Conservation (phyloP, 2,888 invertebrate species). For the Parochlus steinenii region DNA sequence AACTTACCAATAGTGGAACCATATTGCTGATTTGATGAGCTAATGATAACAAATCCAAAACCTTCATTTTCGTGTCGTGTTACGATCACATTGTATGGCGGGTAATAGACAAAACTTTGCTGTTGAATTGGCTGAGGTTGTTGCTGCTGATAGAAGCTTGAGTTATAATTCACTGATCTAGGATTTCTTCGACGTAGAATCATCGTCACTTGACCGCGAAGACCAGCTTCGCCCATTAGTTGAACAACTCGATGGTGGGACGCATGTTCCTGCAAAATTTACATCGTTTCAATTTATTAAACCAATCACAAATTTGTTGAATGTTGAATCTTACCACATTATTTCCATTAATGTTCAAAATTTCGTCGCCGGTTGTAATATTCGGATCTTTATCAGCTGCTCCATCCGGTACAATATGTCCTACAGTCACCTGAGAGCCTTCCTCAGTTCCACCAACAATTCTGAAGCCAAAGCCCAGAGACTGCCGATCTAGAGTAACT, state of each 20-base stretch:
- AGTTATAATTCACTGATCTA: constrained; percentile 8
- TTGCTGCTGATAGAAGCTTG: constrained; percentile 15
- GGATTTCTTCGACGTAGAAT: constrained; percentile 44
- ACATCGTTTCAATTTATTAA: background rate
- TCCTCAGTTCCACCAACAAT: constrained; percentile 98
- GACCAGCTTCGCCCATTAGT: constrained; percentile 76
- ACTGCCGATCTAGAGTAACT: constrained; percentile 71
- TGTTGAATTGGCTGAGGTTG: constrained; percentile 12
- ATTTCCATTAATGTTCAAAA: constrained; percentile 82
- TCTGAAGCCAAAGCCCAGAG: constrained; percentile 92
- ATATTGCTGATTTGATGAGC: constrained; percentile 63
- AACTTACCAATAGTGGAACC: constrained; percentile 68
- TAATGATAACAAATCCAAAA: constrained; percentile 97
- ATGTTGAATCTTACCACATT: constrained; percentile 39
- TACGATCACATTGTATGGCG: constrained; percentile 61
- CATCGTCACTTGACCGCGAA: constrained; percentile 70
- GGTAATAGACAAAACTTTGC: constrained; percentile 23
- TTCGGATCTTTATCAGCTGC: constrained; percentile 85
- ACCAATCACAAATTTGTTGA: background rate
- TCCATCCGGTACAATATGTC: constrained; percentile 91
- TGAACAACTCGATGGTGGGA: constrained; percentile 90
- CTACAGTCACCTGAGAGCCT: constrained; percentile 90
- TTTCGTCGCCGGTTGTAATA: constrained; percentile 81
- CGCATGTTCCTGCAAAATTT: constrained; percentile 42
- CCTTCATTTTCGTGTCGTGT: constrained; percentile 85